phyloP scores from a whole-genome alignment of 2,888 invertebrate genomes.

The Palloptera scutellata region DNA sequence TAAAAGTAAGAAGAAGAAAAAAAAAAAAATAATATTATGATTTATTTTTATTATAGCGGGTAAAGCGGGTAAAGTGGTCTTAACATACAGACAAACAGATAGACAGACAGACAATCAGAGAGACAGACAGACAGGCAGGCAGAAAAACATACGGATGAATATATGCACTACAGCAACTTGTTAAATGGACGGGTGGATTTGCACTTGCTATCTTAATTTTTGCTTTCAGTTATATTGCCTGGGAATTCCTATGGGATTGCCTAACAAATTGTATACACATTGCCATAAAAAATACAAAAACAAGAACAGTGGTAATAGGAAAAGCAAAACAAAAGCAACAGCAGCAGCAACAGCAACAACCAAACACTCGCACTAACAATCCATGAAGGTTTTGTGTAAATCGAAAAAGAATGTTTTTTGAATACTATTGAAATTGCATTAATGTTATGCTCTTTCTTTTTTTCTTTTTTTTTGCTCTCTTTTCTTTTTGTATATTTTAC shows the following conservation, averaged over 20 bases:
- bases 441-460: constrained; percentile 42
- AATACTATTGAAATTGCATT: constrained; percentile 57
- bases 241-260: constrained; percentile 57
- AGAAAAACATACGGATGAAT: constrained; percentile 10
- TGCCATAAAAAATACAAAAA: constrained; percentile 30
- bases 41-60: constrained; percentile 63
- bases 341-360: constrained; percentile 6
- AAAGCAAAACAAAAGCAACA: constrained; percentile 18
- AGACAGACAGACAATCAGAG: constrained; percentile 6
- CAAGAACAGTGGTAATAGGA: constrained; percentile 12
- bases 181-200: constrained; percentile 62
- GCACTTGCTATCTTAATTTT: constrained; percentile 61
- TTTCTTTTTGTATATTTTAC: constrained; percentile 28
- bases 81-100: constrained; percentile 43
- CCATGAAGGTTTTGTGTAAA: constrained; percentile 42
- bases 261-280: constrained; percentile 42
- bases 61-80: constrained; percentile 56
- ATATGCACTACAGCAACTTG: constrained; percentile 46
- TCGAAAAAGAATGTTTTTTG: constrained; percentile 57
- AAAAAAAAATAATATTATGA: constrained; percentile 59
- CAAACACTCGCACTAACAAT: constrained; percentile 9
- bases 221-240: constrained; percentile 60
- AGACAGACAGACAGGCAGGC: constrained; percentile 3
- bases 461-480: constrained; percentile 28
- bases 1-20: constrained; percentile 43